These are phyloP conservation scores for Brachionus koreanus DNA, from an alignment of 1,140 invertebrate genomes.

Conservation along the genomic window DNA sequence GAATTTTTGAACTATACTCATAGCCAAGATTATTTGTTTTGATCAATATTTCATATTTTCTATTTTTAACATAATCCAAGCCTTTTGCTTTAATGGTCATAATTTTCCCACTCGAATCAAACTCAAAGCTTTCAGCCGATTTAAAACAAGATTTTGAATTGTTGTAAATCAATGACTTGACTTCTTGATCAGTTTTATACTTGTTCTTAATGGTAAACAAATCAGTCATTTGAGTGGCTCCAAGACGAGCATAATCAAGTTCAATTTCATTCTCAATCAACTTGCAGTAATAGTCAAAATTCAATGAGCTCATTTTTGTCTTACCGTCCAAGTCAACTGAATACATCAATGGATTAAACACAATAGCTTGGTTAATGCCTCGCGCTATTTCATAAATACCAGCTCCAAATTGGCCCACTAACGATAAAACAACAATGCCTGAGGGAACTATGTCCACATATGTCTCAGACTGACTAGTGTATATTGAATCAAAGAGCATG, in stretches of 20 bases:
- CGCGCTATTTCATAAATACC: constrained; percentile 8
- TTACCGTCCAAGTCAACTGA: background rate
- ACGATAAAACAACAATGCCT: background rate
- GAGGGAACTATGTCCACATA: background rate
- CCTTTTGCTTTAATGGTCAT: background rate
- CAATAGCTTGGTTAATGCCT: background rate
- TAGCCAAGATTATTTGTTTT: background rate
- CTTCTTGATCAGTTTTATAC: background rate
- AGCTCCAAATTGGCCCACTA: background rate
- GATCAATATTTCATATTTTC: constrained; percentile 38
- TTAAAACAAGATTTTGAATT: background rate
- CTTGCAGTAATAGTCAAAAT: background rate
- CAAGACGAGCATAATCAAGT: background rate
- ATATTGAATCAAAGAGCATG: background rate
- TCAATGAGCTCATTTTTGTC: background rate
- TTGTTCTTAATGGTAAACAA: background rate
- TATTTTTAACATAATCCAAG: background rate
- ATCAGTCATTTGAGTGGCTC: background rate
- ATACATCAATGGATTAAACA: background rate
- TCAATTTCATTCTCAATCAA: constrained; percentile 13
- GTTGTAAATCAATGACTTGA: background rate
- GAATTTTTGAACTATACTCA: background rate
- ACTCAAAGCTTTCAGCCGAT: background rate
- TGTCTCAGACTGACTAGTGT: background rate
- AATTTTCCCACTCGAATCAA: constrained; percentile 10